Conservation (phyloP, 2,888 invertebrate species). For the Asteroscopus sphinx region DNA sequence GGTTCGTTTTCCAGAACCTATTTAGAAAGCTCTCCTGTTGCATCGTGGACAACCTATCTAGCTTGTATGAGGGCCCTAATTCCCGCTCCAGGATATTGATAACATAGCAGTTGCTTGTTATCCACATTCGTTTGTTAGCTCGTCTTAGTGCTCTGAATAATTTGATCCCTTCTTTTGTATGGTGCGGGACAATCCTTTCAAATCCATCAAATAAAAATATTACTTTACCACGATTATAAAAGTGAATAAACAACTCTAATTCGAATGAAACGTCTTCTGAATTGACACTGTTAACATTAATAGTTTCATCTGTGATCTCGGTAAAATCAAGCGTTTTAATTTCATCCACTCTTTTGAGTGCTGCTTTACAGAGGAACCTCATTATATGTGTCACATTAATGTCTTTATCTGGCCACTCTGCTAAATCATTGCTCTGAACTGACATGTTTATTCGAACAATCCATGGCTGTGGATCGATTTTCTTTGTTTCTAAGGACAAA, state of each 20-base stretch:
- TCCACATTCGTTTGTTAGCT: constrained; percentile 61
- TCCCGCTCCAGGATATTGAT: constrained; percentile 52
- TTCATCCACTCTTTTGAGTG: constrained; percentile 53
- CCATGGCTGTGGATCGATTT: constrained; percentile 57
- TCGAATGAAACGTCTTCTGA: constrained; percentile 54
- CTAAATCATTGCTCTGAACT: constrained; percentile 55
- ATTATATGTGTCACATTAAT: constrained; percentile 39
- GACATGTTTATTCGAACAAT: constrained; percentile 63
- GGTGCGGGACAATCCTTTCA: constrained; percentile 61
- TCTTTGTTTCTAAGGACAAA: constrained; percentile 62
- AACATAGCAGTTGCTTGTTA: constrained; percentile 60
- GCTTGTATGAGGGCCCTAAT: constrained; percentile 56
- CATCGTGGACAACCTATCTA: constrained; percentile 50
- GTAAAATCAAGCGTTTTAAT: constrained; percentile 43
- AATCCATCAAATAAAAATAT: constrained; percentile 67
- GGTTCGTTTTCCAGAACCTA: constrained; percentile 62
- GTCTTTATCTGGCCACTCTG: constrained; percentile 50
- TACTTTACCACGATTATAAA: constrained; percentile 58
- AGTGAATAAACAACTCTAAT: constrained; percentile 61
- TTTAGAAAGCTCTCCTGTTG: constrained; percentile 58
- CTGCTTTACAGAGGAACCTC: constrained; percentile 56
- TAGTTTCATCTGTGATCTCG: constrained; percentile 34
- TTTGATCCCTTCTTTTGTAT: constrained; percentile 59
- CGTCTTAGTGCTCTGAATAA: constrained; percentile 56
- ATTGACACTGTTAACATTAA: constrained; percentile 28